phyloP scores from a whole-genome alignment of 1,140 invertebrate species.

The Sitophilus oryzae region DNA sequence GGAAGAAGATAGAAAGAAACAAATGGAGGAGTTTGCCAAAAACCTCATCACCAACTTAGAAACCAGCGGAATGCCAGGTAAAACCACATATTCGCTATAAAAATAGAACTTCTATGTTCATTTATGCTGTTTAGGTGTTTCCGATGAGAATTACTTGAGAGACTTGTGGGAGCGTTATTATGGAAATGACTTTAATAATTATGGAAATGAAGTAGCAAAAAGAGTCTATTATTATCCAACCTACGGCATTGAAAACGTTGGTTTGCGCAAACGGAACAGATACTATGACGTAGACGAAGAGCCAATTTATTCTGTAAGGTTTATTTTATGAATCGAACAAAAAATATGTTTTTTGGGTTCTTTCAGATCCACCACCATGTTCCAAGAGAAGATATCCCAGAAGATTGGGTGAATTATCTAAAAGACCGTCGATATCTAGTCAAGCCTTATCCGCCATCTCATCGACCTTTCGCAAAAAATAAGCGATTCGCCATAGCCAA shows the following conservation, averaged over 20 bases:
- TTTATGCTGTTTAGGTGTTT: background rate
- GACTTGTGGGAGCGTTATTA: conserved; percentile 46
- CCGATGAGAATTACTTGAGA: conserved; percentile 26
- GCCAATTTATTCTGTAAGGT: conserved; percentile 13
- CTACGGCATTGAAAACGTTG: conserved; percentile 36
- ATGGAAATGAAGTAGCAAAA: background rate
- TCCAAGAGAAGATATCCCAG: conserved; percentile 17
- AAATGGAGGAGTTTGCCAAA: conserved; percentile 51
- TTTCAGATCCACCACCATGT: conserved; percentile 21
- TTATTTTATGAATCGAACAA: conserved; percentile 6
- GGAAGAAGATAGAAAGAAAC: conserved; percentile 41
- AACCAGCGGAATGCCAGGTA: conserved; percentile 34
- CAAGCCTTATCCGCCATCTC: conserved; percentile 13
- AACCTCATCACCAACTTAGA: conserved; percentile 52
- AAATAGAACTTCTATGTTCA: conserved; percentile 8
- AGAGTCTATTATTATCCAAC: conserved; percentile 27
- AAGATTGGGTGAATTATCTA: conserved; percentile 12
- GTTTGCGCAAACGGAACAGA: conserved; percentile 32
- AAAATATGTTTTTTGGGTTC: conserved; percentile 1
- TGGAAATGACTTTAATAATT: conserved; percentile 12
- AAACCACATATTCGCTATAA: background rate
- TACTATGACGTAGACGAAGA: conserved; percentile 23
- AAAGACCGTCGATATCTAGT: conserved; percentile 21
- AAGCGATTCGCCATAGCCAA: conserved; percentile 62
- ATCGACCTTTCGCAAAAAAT: conserved; percentile 12